Evolutionary conservation across 2,888 invertebrate genomes (phyloP).

Genomic region (Tetheella fluctuosa): DNA sequence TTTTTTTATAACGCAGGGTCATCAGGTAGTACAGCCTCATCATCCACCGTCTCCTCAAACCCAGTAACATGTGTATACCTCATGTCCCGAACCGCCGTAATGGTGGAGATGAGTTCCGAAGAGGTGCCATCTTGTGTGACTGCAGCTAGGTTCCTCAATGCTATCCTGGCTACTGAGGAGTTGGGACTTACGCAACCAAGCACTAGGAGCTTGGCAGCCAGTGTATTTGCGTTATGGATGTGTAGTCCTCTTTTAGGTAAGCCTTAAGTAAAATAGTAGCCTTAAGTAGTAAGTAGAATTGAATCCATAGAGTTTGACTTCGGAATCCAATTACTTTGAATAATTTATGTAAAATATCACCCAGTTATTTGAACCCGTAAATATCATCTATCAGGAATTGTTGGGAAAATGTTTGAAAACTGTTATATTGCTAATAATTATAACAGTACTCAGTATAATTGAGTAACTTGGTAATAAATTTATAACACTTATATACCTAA

Average conservation of each 20-base stretch:
- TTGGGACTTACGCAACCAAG: slow-evolving; percentile 90
- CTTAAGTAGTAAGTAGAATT: not conserved
- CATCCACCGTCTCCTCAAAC: slow-evolving; percentile 71
- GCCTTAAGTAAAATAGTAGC: slow-evolving; percentile 10
- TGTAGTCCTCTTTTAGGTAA: slow-evolving; percentile 93
- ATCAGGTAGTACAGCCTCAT: slow-evolving; percentile 76
- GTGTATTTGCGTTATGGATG: slow-evolving; percentile 97
- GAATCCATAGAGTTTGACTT: no score
- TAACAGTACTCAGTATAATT: no score
- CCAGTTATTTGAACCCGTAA: no score
- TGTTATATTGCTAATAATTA: no score
- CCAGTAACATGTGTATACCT: slow-evolving; percentile 90
- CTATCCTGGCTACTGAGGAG: slow-evolving; percentile 84
- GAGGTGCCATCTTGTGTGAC: slow-evolving; percentile 73
- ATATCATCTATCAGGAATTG: no score
- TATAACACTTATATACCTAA: no score
- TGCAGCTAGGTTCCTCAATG: slow-evolving; percentile 67
- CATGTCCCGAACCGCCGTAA: slow-evolving; percentile 91
- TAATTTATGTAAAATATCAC: no score
- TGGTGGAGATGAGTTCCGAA: slow-evolving; percentile 89
- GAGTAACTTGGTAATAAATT: no score
- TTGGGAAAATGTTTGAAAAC: no score
- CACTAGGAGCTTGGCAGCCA: slow-evolving; percentile 89
- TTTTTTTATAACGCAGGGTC: slow-evolving; percentile 54
- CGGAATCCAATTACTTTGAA: no score